Evolutionary conservation across 2,113 vertebrate genomes (phyloP).

Genomic region (Mionectes macconnelli): DNA sequence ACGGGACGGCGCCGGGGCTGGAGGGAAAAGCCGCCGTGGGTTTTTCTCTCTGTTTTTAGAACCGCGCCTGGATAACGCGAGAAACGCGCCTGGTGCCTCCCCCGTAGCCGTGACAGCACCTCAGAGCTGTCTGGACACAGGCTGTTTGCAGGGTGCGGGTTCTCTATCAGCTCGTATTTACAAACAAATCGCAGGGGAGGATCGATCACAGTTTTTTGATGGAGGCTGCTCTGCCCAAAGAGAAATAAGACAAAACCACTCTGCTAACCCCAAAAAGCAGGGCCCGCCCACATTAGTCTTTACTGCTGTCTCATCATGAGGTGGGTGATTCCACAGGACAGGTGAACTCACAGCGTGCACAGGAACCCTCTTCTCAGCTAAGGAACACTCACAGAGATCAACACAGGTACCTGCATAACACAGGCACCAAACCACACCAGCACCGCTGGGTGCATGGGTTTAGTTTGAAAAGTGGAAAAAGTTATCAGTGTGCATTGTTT

Average conservation of each 20-base stretch:
- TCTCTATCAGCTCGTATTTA: rapidly evolving
- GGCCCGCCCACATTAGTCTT: background rate
- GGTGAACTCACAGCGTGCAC: background rate
- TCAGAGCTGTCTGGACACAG: background rate
- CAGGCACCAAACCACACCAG: background rate
- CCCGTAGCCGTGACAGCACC: rapidly evolving
- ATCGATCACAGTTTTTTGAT: background rate
- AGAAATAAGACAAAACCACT: background rate
- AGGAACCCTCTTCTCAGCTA: background rate
- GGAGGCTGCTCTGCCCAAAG: background rate
- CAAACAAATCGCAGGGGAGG: background rate
- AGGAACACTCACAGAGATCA: background rate
- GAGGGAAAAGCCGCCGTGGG: background rate
- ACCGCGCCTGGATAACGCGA: rapidly evolving
- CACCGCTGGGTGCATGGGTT: background rate
- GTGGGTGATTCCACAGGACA: background rate
- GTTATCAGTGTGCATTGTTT: background rate
- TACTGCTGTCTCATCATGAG: background rate
- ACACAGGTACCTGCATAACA: background rate
- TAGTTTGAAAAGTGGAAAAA: background rate
- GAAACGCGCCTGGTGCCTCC: background rate
- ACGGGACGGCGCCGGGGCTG: background rate
- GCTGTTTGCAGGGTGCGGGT: background rate
- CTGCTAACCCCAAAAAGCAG: background rate
- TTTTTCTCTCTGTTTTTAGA: background rate